phyloP scores from a whole-genome alignment of 2,888 invertebrate species.

The Monopis laevigella region DNA sequence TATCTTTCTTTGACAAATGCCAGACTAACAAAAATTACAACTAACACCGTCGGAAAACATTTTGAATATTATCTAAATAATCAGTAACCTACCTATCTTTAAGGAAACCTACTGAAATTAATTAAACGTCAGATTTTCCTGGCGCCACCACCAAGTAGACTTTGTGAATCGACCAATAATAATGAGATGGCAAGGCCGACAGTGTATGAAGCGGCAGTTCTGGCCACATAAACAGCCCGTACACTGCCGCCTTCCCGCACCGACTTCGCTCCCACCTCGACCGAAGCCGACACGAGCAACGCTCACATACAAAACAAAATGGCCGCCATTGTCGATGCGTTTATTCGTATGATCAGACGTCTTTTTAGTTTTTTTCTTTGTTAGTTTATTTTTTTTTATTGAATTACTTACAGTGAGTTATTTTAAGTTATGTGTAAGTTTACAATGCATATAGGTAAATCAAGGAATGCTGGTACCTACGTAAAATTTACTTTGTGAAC shows the following conservation, averaged over 20 bases:
- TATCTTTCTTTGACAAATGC: no score
- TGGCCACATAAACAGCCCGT: conserved; percentile 67
- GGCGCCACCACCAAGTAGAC: conserved; percentile 46
- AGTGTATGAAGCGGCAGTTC: conserved; percentile 67
- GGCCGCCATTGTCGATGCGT: conserved; percentile 41
- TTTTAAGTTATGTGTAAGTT: no score
- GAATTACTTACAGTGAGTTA: no score
- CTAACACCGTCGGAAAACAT: no score
- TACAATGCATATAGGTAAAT: no score
- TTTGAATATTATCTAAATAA: not conserved
- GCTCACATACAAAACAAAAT: conserved; percentile 57
- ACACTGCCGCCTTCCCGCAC: conserved; percentile 27
- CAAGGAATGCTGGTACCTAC: no score
- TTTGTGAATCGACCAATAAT: conserved; percentile 67
- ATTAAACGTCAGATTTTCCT: conserved; percentile 9
- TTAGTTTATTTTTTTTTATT: no score
- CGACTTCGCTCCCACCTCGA: not conserved
- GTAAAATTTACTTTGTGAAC: no score
- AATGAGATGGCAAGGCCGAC: conserved; percentile 66
- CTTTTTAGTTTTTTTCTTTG: no score
- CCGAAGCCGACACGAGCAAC: no score
- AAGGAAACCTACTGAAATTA: conserved; percentile 5
- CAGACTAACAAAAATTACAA: no score
- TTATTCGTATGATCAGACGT: no score
- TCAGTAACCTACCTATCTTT: not conserved